Evolutionary conservation across 2,888 invertebrate genomes (phyloP).

Genomic region (Sarcophaga caerulescens): DNA sequence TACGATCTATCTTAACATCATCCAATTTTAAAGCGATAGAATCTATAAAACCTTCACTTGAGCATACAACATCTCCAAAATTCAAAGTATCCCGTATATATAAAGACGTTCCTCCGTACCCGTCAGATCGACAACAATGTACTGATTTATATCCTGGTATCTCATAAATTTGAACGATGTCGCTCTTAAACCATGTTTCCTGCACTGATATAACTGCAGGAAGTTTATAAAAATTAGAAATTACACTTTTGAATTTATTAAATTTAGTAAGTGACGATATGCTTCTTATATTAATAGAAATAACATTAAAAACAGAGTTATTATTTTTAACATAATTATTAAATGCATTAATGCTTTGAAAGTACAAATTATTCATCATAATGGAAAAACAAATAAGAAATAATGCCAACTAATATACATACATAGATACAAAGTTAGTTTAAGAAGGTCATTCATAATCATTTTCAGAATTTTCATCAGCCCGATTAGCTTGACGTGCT

Average conservation of each 20-base stretch:
- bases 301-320: neutral
- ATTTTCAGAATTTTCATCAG: neutral
- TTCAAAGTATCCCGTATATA: neutral
- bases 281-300: neutral
- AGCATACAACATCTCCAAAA: neutral
- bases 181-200: neutral
- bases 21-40: neutral
- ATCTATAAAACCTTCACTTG: neutral
- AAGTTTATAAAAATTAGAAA: neutral
- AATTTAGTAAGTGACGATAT: conserved; percentile 1
- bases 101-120: neutral
- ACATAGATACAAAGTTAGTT: neutral
- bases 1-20: neutral
- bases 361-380: neutral
- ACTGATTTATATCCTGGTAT: conserved; percentile 6
- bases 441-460: neutral
- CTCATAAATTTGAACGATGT: conserved; percentile 1
- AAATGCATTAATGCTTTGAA: neutral
- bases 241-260: neutral
- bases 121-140: conserved; percentile 9
- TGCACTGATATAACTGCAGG: conserved; percentile 6
- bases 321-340: neutral
- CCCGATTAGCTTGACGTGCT: neutral
- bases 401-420: neutral
- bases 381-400: neutral